Base-by-base conservation (phyloP, 2,888 invertebrate species). In the Coecobrya sp. region DNA sequence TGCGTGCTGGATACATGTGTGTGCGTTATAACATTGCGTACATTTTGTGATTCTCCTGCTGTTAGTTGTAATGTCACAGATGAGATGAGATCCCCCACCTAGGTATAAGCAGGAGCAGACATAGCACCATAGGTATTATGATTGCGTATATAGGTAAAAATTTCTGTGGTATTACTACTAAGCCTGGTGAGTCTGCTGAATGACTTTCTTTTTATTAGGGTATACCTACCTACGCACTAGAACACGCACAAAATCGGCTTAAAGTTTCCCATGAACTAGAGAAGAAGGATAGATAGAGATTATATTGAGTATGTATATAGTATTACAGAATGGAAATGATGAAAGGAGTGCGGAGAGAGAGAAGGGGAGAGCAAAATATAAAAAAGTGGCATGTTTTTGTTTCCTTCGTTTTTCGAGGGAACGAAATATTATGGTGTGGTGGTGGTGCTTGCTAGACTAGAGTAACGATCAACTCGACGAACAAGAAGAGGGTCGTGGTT, bases 401-500 rank as follows among this genome's bases (percentile, higher is more conserved):
- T 36, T 62, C 62, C 42, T 42, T 42, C 59, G 55, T 25, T 59
- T 62, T 82, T 59, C 42, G 30, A 82, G 59, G 82, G n/a, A 36
- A 81, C 16, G 36, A 82, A 42, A 42, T 22, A 49, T 49, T 16
- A 62, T 62, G 55, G 62, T 62, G 62, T 62, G 55, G 55, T 55
- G 76, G 11, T 45, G 8, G 27, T 52, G 79, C 42, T 3, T 55
- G 30, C 45, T 45, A 22, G 82, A 62, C 62, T 16, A 22, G 30
- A 85, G 45, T 45, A 85, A 85, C 85, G 85, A 85, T 85, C 85
- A 65, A 85, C 85, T 68, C 59, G 25, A 68, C n/a, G 68, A 49
- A 68, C 7, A 85, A 65, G 68, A 59, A 30, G 88, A 84, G 89
- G 84, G 89, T 84, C 89, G 89, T 82, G 70, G 89, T 89, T 89